These are phyloP conservation scores for Corythoichthys haematopterus DNA, from an alignment of 2,113 vertebrate genomes.

Conservation along the genomic window DNA sequence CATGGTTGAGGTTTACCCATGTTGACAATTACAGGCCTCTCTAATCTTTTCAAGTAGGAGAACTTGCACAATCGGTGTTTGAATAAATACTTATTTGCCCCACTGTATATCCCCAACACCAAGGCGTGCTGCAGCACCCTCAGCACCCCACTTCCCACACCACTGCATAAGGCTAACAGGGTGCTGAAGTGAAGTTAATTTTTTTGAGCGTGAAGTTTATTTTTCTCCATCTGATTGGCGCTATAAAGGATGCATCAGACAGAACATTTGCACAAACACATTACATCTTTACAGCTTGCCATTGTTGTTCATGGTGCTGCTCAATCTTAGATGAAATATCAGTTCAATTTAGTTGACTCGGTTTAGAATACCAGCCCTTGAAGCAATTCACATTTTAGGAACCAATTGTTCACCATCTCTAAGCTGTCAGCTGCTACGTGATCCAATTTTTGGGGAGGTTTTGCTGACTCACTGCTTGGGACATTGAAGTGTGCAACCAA, in stretches of 20 bases:
- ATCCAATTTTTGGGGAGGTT: conserved; percentile 22
- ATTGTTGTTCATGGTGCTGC: background rate
- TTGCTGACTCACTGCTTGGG: conserved; percentile 23
- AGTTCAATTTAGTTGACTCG: background rate
- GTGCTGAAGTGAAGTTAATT: background rate
- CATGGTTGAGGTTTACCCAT: too few species aligned
- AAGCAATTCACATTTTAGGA: conserved; percentile 7
- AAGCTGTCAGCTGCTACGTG: conserved; percentile 19
- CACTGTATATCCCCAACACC: too few species aligned
- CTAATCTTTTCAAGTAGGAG: too few species aligned
- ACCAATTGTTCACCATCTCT: conserved; percentile 8
- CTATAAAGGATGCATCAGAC: background rate
- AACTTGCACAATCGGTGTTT: too few species aligned
- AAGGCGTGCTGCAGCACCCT: too few species aligned
- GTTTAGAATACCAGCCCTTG: background rate
- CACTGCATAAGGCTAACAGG: too few species aligned
- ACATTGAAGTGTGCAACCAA: conserved; percentile 20
- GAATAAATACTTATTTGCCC: too few species aligned
- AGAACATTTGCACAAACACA: background rate
- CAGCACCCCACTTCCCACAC: too few species aligned
- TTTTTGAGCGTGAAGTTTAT: background rate
- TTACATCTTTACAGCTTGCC: background rate
- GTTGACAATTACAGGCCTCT: too few species aligned
- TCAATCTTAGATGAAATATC: conserved; percentile 1
- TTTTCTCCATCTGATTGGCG: background rate